Evolutionary conservation across 2,113 vertebrate species (phyloP).

Genomic region (Nannobrachium achirus): DNA sequence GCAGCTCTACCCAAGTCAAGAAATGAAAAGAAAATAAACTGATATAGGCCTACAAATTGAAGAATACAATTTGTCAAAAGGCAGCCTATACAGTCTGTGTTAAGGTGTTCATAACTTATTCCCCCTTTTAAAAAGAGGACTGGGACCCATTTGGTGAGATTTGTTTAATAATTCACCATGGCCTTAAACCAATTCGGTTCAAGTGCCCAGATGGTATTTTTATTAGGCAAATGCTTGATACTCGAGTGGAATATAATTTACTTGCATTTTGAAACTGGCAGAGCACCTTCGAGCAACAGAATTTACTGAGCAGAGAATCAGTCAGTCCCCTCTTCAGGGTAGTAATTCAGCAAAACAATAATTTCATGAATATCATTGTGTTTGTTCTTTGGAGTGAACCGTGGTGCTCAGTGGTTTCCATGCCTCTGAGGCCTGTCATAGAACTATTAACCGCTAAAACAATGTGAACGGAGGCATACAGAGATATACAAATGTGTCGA

Average conservation of each 20-base stretch:
- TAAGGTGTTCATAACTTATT: conserved; percentile 30
- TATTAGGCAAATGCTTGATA: conserved; percentile 68
- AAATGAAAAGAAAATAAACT: neutral
- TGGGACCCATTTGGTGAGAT: conserved; percentile 62
- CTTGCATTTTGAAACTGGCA: conserved; percentile 47
- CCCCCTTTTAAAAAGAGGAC: conserved; percentile 47
- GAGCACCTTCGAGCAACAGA: conserved; percentile 44
- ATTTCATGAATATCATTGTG: conserved; percentile 51
- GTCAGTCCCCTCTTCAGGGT: conserved; percentile 31
- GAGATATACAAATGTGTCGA: conserved; percentile 4
- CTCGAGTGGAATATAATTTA: conserved; percentile 72
- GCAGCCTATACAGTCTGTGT: neutral
- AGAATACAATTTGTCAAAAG: conserved; percentile 15
- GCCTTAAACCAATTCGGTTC: conserved; percentile 72
- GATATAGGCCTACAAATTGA: conserved; percentile 18
- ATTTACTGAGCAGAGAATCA: conserved; percentile 44
- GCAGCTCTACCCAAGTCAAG: neutral
- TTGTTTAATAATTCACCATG: conserved; percentile 72
- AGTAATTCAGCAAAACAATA: conserved; percentile 54
- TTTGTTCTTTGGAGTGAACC: conserved; percentile 26
- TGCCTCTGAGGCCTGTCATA: conserved; percentile 10
- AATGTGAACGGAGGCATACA: neutral
- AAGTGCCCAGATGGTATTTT: conserved; percentile 75
- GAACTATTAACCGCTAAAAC: neutral
- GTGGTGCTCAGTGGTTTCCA: neutral